Percentiles rank a stretch among this genome's conserved stretches.
These are phyloP conservation scores for Epizoanthus rinbou DNA, from an alignment of 92 coral and sea anemone genomes.

Conservation along the genomic window DNA sequence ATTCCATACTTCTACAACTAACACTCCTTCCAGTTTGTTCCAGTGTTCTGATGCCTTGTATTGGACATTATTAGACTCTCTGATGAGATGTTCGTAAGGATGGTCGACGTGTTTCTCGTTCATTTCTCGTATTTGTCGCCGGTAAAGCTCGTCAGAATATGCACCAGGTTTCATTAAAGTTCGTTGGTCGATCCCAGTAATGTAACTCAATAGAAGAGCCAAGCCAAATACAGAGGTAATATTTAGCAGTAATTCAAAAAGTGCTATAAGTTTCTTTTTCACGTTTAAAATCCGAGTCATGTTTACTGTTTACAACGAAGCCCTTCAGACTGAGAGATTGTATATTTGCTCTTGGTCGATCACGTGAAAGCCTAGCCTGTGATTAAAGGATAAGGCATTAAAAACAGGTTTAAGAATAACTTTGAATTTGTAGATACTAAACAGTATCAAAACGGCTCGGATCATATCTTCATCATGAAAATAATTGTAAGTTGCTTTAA, in stretches of 20 bases:
- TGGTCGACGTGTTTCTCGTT: not conserved
- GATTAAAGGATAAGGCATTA: not conserved
- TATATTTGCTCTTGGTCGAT: not conserved
- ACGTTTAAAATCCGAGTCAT: not conserved
- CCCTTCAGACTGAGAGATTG: not conserved
- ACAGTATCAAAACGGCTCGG: not conserved
- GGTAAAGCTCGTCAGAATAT: not conserved
- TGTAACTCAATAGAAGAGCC: not conserved
- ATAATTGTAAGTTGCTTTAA: not conserved
- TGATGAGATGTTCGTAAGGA: not conserved
- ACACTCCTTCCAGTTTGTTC: slow-evolving; percentile 28
- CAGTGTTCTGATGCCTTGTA: not conserved
- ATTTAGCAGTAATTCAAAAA: slow-evolving; percentile 1
- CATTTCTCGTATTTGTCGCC: not conserved
- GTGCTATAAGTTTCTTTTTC: slow-evolving; percentile 8
- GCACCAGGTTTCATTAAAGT: not conserved
- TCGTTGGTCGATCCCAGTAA: not conserved
- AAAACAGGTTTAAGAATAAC: not conserved
- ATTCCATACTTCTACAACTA: slow-evolving; percentile 65
- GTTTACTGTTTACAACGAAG: not conserved
- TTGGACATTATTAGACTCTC: not conserved
- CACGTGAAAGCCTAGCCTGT: not conserved
- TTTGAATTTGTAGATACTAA: not conserved
- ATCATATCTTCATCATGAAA: not conserved
- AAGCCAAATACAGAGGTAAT: slow-evolving; percentile 10